Base-by-base conservation (phyloP, 2,113 vertebrate species). In the Equus quagga region DNA sequence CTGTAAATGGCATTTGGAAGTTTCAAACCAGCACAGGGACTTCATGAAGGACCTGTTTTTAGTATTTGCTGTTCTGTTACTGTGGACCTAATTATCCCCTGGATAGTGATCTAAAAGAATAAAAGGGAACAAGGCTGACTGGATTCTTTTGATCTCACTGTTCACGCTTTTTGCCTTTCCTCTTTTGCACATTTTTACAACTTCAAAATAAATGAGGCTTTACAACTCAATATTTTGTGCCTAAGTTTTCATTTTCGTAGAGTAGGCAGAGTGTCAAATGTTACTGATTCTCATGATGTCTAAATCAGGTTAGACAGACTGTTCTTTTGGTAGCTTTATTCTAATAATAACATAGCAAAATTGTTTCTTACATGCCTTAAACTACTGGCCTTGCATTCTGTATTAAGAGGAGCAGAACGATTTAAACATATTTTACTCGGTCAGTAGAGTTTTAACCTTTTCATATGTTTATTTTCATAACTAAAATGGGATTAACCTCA, bases 391-490 rank as follows among this genome's bases (percentile, higher is more conserved):
- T 91, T 79, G 28, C 8, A 24, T 86, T 93, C 31, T 70, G 7
- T 92, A 24, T 81, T 92, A 89, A 54, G 54, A 92, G 49, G 10
- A 88, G 75, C 36, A 64, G 58, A 49, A 67, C 49, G 86, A n/a
- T 81, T 65, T 70, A 92, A 62, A 79, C 36, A 26, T 46, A 56
- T 75, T 97, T 91, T 93, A 23, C 18, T 73, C 26, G 33, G 72
- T 24, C 44, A 78, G n/a, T 84, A 85, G 64, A 89, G 70, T 70
- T 89, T 96, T 91, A 86, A 67, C 54, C 15, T 92, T 60, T 86
- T 82, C 28, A 28, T 81, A 3, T 85, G 54, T 93, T 85, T 94
- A 70, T 92, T 98, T 95, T 94, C 13, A 72, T 94, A 58, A 87
- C n/a, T 88, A 65, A 92, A 92, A 92, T 73, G 90, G 44, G 44